Conservation (phyloP, 2,113 vertebrate genomes). For the Atherinomorus stipes region DNA sequence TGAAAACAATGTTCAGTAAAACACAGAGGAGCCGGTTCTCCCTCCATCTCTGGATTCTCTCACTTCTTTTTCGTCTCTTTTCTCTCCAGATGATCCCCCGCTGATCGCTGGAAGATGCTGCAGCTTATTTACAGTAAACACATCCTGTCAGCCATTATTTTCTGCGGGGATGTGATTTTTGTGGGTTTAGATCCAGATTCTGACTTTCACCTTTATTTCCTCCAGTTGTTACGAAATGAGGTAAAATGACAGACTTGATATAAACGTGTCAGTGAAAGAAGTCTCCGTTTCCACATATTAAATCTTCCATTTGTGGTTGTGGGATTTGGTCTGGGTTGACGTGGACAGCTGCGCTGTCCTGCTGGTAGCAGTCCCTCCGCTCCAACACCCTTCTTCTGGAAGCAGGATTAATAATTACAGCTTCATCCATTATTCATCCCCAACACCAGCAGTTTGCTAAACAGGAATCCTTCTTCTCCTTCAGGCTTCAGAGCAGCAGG, state of each 20-base stretch:
- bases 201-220: too few species aligned
- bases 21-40: constrained; percentile 2
- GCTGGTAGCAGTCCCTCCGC: constrained; percentile 26
- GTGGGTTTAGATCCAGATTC: too few species aligned
- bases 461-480: not conserved
- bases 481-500: too few species aligned
- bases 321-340: not conserved
- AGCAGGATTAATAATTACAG: constrained; percentile 59
- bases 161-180: too few species aligned
- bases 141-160: constrained; percentile 47
- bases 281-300: too few species aligned
- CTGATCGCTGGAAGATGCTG: constrained; percentile 32
- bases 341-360: too few species aligned
- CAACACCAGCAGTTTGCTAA: constrained; percentile 48
- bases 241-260: too few species aligned
- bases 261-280: too few species aligned
- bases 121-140: constrained; percentile 44
- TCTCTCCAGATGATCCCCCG: constrained; percentile 13
- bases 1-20: constrained; percentile 12
- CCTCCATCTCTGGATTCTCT: not conserved
- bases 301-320: not conserved
- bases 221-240: too few species aligned
- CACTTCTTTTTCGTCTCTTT: constrained; percentile 17
- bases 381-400: constrained; percentile 12
- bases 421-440: constrained; percentile 64